These are phyloP conservation scores for Triplophysa siluroides DNA, from an alignment of 2,113 vertebrate species.

Conservation along the genomic window DNA sequence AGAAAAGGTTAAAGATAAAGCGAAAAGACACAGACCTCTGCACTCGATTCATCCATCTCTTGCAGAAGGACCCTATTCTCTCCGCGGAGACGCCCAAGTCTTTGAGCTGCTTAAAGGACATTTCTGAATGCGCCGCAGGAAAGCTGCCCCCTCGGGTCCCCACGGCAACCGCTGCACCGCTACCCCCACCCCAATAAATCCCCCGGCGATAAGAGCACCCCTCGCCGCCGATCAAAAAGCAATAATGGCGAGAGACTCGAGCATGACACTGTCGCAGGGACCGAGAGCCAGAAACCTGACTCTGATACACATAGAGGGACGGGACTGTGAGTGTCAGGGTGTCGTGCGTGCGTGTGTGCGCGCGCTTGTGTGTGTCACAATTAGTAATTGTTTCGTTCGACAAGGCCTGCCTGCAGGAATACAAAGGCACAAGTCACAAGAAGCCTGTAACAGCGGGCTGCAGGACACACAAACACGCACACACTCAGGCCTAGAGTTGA, in stretches of 20 bases:
- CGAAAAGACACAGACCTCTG: conserved; percentile 72
- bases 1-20: conserved; percentile 51
- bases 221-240: conserved; percentile 43
- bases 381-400: conserved; percentile 70
- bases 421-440: conserved; percentile 70
- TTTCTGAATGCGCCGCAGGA: conserved; percentile 63
- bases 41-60: conserved; percentile 74
- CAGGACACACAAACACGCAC: conserved; percentile 34
- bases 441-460: conserved; percentile 49
- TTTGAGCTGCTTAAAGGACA: conserved; percentile 78
- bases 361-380: conserved; percentile 60
- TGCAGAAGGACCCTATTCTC: conserved; percentile 75
- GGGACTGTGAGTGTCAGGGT: conserved; percentile 57
- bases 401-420: conserved; percentile 51
- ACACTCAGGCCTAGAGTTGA: conserved; percentile 8
- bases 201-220: conserved; percentile 42
- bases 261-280: conserved; percentile 37
- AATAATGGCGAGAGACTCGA: conserved; percentile 39
- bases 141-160: conserved; percentile 61
- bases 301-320: conserved; percentile 43
- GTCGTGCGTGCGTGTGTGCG: conserved; percentile 36
- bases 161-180: conserved; percentile 60
- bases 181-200: conserved; percentile 67
- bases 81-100: conserved; percentile 76
- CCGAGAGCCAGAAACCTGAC: conserved; percentile 23